These are phyloP conservation scores for Dendrolimus houi DNA, from an alignment of 2,888 invertebrate species.

Conservation along the genomic window DNA sequence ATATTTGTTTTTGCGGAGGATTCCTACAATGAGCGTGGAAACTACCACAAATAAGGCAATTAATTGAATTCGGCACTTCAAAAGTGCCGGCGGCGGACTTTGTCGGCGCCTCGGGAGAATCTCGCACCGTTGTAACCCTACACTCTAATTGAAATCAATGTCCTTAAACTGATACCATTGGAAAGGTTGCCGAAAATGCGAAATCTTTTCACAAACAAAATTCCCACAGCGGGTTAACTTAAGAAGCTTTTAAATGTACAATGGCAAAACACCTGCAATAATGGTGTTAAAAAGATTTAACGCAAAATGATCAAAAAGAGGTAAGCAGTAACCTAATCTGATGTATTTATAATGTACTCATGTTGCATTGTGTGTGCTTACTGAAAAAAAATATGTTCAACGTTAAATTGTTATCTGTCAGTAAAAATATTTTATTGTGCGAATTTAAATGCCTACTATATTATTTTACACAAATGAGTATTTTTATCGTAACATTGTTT, in stretches of 20 bases:
- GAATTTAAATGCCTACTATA: background rate
- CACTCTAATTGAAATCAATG: constrained; percentile 43
- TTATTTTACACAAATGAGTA: background rate
- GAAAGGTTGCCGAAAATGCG: constrained; percentile 24
- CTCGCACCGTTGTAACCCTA: constrained; percentile 46
- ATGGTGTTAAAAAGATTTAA: background rate
- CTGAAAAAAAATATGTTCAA: background rate
- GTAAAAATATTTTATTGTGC: background rate
- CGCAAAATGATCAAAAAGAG: background rate
- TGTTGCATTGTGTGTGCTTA: background rate
- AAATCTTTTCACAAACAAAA: constrained; percentile 31
- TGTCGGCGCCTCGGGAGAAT: constrained; percentile 52
- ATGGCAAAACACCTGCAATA: background rate
- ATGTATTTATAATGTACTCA: background rate
- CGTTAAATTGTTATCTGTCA: background rate
- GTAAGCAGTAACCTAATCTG: background rate
- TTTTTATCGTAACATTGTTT: no score
- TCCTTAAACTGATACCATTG: constrained; percentile 8
- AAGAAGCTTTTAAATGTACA: background rate
- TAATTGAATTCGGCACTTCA: constrained; percentile 74
- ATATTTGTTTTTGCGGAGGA: constrained; percentile 72
- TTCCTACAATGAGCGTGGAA: constrained; percentile 52
- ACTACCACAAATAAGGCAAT: constrained; percentile 66
- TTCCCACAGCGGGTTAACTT: constrained; percentile 31
- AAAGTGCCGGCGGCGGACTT: constrained; percentile 61